Conservation (phyloP, 1,140 invertebrate species). For the Armadillidium nasatum region DNA sequence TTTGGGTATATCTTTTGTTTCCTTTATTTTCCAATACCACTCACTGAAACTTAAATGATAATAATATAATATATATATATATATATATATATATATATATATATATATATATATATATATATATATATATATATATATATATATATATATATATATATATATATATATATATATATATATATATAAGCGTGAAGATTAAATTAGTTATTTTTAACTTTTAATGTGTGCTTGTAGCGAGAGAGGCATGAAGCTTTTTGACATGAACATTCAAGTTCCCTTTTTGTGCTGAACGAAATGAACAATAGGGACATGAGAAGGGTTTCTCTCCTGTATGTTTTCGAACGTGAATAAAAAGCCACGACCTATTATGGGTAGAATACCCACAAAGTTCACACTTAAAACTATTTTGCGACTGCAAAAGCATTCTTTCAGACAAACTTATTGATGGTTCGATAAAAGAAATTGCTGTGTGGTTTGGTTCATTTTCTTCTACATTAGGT, state of each 20-base stretch:
- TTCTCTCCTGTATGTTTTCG: slow-evolving; percentile 42
- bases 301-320: slow-evolving; percentile 39
- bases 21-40: too few relatives aligned
- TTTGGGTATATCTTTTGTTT: too few relatives aligned
- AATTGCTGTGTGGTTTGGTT: background rate
- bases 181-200: too few relatives aligned
- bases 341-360: slow-evolving; percentile 37
- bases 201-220: background rate
- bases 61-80: too few relatives aligned
- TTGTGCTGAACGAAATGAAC: slow-evolving; percentile 38
- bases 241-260: slow-evolving; percentile 35
- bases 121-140: slow-evolving; percentile 6
- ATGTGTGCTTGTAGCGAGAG: background rate
- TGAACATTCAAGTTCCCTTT: slow-evolving; percentile 39
- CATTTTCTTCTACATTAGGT: background rate
- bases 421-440: background rate
- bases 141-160: slow-evolving; percentile 3
- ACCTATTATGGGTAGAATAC: slow-evolving; percentile 33
- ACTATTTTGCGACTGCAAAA: slow-evolving; percentile 16
- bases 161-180: background rate
- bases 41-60: too few relatives aligned
- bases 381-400: slow-evolving; percentile 32
- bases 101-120: background rate
- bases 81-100: too few relatives aligned
- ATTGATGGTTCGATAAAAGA: background rate